These are phyloP conservation scores for Polyploca ridens DNA, from an alignment of 2,888 invertebrate species.

Conservation along the genomic window DNA sequence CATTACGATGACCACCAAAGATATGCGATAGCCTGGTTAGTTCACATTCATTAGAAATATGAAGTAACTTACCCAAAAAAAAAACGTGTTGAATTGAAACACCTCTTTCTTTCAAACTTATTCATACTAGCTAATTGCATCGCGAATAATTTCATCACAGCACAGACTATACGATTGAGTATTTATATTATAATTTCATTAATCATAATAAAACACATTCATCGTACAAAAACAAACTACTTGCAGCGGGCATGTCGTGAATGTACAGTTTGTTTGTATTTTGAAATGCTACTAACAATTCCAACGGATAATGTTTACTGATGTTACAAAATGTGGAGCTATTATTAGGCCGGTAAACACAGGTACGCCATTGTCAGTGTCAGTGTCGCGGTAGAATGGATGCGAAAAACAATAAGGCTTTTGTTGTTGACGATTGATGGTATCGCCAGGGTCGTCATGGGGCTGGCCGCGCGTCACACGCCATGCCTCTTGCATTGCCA, in stretches of 20 bases:
- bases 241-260: slow-evolving; percentile 14
- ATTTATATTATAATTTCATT: not conserved
- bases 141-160: not conserved
- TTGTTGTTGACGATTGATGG: slow-evolving; percentile 52
- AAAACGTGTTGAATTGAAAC: no score
- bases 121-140: not conserved
- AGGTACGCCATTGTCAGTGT: slow-evolving; percentile 52
- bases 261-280: slow-evolving; percentile 45
- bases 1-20: no score
- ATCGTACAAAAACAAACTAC: slow-evolving; percentile 12
- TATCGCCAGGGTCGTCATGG: slow-evolving; percentile 49
- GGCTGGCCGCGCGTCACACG: slow-evolving; percentile 30
- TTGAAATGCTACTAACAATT: slow-evolving; percentile 41
- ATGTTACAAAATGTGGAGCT: slow-evolving; percentile 31
- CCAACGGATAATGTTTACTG: slow-evolving; percentile 38
- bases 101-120: no score
- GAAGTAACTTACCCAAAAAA: no score
- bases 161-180: not conserved
- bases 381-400: slow-evolving; percentile 45
- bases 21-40: no score
- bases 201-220: slow-evolving; percentile 3
- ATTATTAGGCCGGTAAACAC: slow-evolving; percentile 26
- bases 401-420: slow-evolving; percentile 50
- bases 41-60: no score
- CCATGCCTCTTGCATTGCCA: slow-evolving; percentile 43